Base-by-base conservation (phyloP, 2,888 invertebrate species). In the Spilosoma lubricipeda region DNA sequence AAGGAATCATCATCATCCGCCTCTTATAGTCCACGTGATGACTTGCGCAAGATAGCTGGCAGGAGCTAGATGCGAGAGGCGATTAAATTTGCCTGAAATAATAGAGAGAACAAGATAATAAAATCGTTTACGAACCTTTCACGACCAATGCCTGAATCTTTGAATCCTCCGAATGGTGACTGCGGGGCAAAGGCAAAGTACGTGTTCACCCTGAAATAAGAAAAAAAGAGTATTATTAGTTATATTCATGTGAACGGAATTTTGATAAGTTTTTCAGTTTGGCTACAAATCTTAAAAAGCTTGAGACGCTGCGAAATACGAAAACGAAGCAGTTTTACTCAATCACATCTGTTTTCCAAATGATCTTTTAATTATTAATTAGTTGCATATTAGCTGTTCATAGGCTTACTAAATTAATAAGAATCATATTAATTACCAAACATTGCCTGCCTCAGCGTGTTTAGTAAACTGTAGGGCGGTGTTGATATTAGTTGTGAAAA, bases 121-220 rank as follows among this genome's bases (percentile, higher is more conserved):
- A 9, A 33, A 52, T 36, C n/a, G 13, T 52, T 36, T 52, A 86
- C 90, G 86, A 86, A 93, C 93, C 82, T 86, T 85, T 93, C 93
- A 59, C 92, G 89, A 79, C 98, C 98, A 79, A 97, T 96, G 79
- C 98, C 98, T 33, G 98, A 98, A 82, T 97, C 97, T 88, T 98
- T 98, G 90, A 96, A 98, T 59, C 98, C 98, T 66, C 98, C 98
- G 87, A 98, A 98, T 5, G 98, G 98, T 52, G 97, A 96, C 89
- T 98, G 98, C 0, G 96, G 94, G 13, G 94, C 92, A 15, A 96
- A 91, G 30, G 93, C 93, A 83, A 97, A 96, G 82, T 97, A 98
- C 75, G 96, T 97, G 89, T 98, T 91, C 23, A 90, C 88, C 89
- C 91, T 91, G 81, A 64, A 86, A 87, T 70, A 45, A 67, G 0